phyloP scores from a whole-genome alignment of 2,113 vertebrate genomes.

The Diphyllodes magnificus region DNA sequence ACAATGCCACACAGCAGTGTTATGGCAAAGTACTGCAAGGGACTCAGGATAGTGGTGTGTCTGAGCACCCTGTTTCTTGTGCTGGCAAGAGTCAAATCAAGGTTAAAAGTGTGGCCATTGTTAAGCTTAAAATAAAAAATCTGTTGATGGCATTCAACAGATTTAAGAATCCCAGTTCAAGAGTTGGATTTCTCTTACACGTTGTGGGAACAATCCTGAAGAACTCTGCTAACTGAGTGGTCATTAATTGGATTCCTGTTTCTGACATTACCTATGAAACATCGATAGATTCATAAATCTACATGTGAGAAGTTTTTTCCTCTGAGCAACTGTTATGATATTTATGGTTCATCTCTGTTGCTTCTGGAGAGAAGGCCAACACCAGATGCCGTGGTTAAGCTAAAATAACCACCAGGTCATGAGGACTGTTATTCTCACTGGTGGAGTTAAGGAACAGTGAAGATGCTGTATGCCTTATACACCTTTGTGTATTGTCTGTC shows the following conservation, averaged over 20 bases:
- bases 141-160: fast-evolving
- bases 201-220: neutral
- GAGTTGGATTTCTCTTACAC: neutral
- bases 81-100: neutral
- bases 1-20: neutral
- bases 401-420: neutral
- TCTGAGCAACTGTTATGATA: neutral
- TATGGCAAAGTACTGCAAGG: neutral
- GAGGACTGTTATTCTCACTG: neutral
- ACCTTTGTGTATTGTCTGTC: neutral
- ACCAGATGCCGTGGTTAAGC: neutral
- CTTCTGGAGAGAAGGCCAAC: neutral
- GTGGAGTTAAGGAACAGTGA: neutral
- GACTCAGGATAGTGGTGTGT: neutral
- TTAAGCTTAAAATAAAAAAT: neutral
- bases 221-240: neutral
- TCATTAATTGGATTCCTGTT: neutral
- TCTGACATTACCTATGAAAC: neutral
- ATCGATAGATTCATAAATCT: neutral
- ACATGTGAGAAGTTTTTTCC: neutral
- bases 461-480: neutral
- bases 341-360: neutral
- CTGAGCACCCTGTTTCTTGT: neutral
- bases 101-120: neutral
- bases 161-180: neutral